A percentile compares a stretch with the other conserved stretches of the same genome.
phyloP scores from a whole-genome alignment of 1,140 invertebrate species.

The Eriocheir sinensis region DNA sequence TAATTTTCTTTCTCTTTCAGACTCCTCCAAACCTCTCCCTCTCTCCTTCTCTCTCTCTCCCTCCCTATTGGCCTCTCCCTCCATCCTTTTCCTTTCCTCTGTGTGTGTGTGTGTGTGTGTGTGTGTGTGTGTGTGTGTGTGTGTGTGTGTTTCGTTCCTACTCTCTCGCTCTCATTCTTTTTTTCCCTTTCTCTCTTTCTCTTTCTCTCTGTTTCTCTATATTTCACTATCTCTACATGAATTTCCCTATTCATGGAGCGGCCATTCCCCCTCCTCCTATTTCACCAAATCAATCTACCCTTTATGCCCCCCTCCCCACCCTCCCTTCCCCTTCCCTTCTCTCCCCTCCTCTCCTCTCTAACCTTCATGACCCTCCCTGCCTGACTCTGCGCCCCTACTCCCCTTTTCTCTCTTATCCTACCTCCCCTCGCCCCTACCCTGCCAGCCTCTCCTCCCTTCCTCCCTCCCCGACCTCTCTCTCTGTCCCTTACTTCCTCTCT shows the following conservation, averaged over 20 bases:
- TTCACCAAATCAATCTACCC: constrained; percentile 73
- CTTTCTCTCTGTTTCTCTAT: constrained; percentile 61
- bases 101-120: no score
- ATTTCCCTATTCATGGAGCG: constrained; percentile 71
- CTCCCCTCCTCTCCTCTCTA: background rate
- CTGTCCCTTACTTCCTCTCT: constrained; percentile 40
- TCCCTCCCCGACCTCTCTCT: constrained; percentile 1
- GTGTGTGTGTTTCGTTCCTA: constrained; percentile 45
- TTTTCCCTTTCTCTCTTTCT: constrained; percentile 43
- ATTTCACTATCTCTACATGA: constrained; percentile 68
- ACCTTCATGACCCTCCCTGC: constrained; percentile 20
- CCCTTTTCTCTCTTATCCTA: background rate
- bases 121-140: constrained; percentile 8
- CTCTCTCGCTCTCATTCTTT: no score
- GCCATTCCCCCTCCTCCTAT: constrained; percentile 70
- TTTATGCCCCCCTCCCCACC: constrained; percentile 53
- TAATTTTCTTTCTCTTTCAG: background rate
- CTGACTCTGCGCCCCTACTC: background rate
- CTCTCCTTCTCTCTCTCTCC: background rate
- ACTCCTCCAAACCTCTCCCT: background rate
- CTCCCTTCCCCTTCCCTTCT: background rate
- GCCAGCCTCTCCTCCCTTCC: constrained; percentile 6
- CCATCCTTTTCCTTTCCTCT: background rate
- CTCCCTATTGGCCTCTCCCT: constrained; percentile 5
- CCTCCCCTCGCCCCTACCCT: background rate